These are phyloP conservation scores for Macrophya annulata DNA, from an alignment of 2,888 invertebrate genomes.

Conservation along the genomic window DNA sequence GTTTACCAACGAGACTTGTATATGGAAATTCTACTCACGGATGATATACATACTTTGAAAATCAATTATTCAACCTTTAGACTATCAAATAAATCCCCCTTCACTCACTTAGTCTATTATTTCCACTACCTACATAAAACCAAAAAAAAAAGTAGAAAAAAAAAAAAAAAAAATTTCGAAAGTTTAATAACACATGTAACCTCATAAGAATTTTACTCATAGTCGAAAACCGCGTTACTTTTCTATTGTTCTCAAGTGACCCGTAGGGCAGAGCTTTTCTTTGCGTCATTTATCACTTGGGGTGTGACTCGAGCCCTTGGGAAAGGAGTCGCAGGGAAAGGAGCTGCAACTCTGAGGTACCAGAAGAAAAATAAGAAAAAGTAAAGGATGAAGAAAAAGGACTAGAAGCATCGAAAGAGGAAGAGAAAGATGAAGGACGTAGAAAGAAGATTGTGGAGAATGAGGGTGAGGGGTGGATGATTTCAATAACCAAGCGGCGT, in stretches of 20 bases:
- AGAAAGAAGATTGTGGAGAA: not conserved
- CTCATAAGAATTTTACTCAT: not conserved
- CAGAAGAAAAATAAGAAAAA: not conserved
- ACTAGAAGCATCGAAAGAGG: not conserved
- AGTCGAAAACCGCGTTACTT: not conserved
- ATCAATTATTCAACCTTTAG: conserved; percentile 12
- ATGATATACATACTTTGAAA: not conserved
- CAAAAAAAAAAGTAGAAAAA: not conserved
- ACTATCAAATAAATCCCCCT: not conserved
- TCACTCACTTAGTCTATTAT: not conserved
- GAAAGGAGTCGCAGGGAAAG: not conserved
- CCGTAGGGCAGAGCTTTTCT: conserved; percentile 10
- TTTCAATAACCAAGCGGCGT: conserved; percentile 49
- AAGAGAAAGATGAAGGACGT: not conserved
- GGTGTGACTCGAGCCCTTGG: conserved; percentile 29
- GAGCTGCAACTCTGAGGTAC: not conserved
- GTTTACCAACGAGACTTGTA: conserved; percentile 8
- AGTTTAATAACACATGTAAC: not conserved
- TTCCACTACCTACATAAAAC: not conserved
- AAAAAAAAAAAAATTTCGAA: not conserved
- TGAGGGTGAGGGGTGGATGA: conserved; percentile 34
- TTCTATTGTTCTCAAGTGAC: conserved; percentile 25
- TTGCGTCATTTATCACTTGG: conserved; percentile 14
- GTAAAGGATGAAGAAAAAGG: not conserved
- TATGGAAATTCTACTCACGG: not conserved